Base-by-base conservation (phyloP, 2,888 invertebrate species). In the Trichacis sp. region DNA sequence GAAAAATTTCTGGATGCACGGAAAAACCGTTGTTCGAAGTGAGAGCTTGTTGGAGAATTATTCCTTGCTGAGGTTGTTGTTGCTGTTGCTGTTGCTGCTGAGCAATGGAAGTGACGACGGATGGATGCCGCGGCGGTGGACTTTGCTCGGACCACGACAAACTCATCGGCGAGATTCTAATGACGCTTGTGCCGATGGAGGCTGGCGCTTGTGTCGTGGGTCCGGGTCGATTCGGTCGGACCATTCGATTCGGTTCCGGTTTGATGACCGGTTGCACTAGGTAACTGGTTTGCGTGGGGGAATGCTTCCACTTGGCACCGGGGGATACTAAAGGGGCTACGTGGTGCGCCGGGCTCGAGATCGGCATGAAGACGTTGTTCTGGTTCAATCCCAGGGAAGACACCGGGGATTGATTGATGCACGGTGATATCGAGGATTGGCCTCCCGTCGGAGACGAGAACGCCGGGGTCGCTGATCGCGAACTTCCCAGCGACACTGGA, bases 391-490 rank as follows among this genome's bases (percentile, higher is more conserved):
- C 92, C 62, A 89, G 89, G 1, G 81, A 78, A 51, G 90, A 90
- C 46, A 91, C 88, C 24, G 89, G 89, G 63, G 92, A 90, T 80
- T 91, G 89, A 85, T 88, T 87, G 74, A 89, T 89, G 73, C 90
- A 86, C 17, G 91, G 89, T 2, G 91, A 91, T 62, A 85, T 84
- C 49, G 90, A 89, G 30, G 89, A 88, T 74, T 90, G 90, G 62
- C 90, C 90, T n/a, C n/a, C n/a, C 59, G 89, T 91, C 56, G 92
- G 91, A 49, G 92, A 90, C 40, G 94, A 93, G 81, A 94, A 95
- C 33, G 95, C 94, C 47, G 96, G 96, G 49, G 96, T 96, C 52
- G 94, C 95, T 38, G 97, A 96, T 63, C 96, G 90, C 12, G 97
- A 96, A 84, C 95, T 96, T 73, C 96, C 95, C 75, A 97, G 87